Evolutionary conservation across 2,888 invertebrate genomes (phyloP).

Genomic region (Lasioglossum villosulum): DNA sequence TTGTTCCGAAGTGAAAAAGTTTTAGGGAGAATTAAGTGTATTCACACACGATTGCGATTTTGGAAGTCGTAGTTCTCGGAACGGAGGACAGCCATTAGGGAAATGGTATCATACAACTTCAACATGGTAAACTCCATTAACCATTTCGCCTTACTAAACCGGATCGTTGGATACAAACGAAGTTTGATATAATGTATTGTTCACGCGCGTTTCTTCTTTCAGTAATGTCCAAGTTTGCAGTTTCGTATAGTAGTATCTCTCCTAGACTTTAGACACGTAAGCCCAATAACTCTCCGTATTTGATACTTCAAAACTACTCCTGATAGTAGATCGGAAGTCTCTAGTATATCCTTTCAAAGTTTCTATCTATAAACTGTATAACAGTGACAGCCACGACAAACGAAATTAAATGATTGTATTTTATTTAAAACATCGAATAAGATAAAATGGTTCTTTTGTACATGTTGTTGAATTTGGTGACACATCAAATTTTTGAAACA

Average conservation of each 20-base stretch:
- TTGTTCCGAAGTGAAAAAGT: too few relatives aligned
- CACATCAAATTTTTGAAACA: too few relatives aligned
- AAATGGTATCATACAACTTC: conserved; percentile 35
- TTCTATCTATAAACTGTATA: conserved; percentile 2
- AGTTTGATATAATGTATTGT: conserved; percentile 46
- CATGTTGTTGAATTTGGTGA: too few relatives aligned
- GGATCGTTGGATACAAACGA: conserved; percentile 34
- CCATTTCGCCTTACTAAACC: conserved; percentile 28
- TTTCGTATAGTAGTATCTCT: conserved; percentile 37
- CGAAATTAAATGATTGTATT: not conserved
- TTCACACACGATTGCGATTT: not conserved
- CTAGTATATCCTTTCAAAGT: conserved; percentile 22
- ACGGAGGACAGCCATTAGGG: conserved; percentile 33
- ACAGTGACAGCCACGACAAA: not conserved
- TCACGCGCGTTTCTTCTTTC: conserved; percentile 43
- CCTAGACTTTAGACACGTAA: conserved; percentile 45
- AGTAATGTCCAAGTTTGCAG: conserved; percentile 45
- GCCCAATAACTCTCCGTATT: conserved; percentile 42
- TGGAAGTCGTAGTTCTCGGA: not conserved
- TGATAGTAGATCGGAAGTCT: conserved; percentile 40
- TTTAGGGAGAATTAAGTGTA: not conserved
- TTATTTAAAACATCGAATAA: not conserved
- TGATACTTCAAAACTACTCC: conserved; percentile 45
- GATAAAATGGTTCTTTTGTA: too few relatives aligned
- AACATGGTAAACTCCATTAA: conserved; percentile 8